Percentiles rank a stretch among this genome's conserved stretches.
Conservation (phyloP, 2,888 invertebrate genomes). For the Caradrina clavipalpis region DNA sequence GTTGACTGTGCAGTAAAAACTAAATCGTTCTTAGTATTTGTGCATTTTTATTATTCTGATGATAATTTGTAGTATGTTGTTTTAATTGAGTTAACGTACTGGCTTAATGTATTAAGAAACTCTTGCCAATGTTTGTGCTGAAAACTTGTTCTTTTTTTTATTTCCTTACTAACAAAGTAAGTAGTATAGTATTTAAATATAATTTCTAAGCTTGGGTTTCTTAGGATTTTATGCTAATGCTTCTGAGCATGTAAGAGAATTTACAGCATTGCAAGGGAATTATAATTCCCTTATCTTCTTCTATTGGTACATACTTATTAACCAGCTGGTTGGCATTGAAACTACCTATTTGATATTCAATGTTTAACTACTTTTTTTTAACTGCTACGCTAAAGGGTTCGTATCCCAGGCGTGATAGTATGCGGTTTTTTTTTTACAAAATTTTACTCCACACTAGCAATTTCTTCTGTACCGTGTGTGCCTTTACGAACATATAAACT, state of each 20-base stretch:
- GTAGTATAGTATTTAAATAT: constrained; percentile 19
- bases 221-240: background rate
- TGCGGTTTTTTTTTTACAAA: no score
- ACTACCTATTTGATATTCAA: background rate
- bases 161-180: constrained; percentile 11
- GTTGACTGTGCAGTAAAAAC: constrained; percentile 55
- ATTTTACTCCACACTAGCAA: no score
- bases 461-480: no score
- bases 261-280: background rate
- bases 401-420: no score
- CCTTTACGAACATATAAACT: no score
- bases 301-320: background rate
- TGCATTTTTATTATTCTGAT: constrained; percentile 25
- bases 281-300: no score
- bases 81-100: constrained; percentile 44
- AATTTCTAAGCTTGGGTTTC: background rate
- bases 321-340: background rate
- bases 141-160: constrained; percentile 4
- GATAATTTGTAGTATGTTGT: constrained; percentile 20
- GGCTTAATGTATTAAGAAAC: constrained; percentile 21
- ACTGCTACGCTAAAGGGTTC: no score
- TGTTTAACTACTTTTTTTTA: no score
- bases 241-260: constrained; percentile 2
- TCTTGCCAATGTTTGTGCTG: constrained; percentile 10
- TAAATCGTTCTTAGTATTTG: constrained; percentile 31